Conservation (phyloP, 1,140 invertebrate genomes). For the Anadara kagoshimensis region DNA sequence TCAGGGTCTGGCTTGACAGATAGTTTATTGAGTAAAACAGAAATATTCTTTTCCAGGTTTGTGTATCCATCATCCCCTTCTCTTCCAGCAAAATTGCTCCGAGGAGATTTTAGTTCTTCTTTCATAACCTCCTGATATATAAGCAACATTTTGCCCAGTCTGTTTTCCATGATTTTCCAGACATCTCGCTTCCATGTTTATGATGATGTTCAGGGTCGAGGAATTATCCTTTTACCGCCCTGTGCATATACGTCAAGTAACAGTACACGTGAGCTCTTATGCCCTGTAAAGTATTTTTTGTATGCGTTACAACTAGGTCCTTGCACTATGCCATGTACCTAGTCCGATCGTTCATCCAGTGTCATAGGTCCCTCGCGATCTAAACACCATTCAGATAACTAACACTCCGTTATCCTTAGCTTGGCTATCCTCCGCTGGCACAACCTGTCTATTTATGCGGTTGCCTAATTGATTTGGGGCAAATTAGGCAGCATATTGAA, state of each 20-base stretch:
- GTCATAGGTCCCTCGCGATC: slow-evolving; percentile 37
- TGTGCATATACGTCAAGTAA: too few species aligned
- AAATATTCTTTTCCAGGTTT: slow-evolving; percentile 8
- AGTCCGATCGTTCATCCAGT: slow-evolving; percentile 32
- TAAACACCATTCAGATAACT: slow-evolving; percentile 40
- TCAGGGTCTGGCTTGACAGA: background rate
- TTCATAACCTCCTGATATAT: too few species aligned
- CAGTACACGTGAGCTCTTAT: slow-evolving; percentile 8
- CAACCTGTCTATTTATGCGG: slow-evolving; percentile 34
- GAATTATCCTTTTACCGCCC: slow-evolving; percentile 4
- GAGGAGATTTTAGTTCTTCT: background rate
- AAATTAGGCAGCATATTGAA: slow-evolving; percentile 27
- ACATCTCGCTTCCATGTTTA: background rate
- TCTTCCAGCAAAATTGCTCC: background rate
- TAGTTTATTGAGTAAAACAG: background rate
- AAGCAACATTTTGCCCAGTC: too few species aligned
- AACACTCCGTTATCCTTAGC: slow-evolving; percentile 39
- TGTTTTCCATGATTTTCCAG: too few species aligned
- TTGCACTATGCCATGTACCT: slow-evolving; percentile 12
- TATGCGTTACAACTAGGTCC: slow-evolving; percentile 33
- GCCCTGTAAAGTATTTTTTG: too few species aligned
- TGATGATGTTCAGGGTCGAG: too few species aligned
- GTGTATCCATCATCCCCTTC: background rate
- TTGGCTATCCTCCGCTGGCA: slow-evolving; percentile 39
- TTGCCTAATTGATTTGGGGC: slow-evolving; percentile 15